These are phyloP conservation scores for Leptinotarsa juncta DNA, from an alignment of 2,888 invertebrate genomes.

Conservation along the genomic window DNA sequence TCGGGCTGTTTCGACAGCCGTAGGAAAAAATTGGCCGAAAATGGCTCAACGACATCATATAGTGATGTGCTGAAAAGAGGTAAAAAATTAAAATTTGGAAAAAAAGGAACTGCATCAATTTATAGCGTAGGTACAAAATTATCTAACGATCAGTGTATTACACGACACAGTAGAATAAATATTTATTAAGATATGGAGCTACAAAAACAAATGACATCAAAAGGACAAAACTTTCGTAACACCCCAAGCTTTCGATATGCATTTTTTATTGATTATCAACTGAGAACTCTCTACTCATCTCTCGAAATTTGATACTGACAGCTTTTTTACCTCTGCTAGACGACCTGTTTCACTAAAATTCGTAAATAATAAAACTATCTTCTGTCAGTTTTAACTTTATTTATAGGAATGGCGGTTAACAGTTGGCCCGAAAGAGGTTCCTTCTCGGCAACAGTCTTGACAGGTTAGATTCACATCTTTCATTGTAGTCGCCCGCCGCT, in stretches of 20 bases:
- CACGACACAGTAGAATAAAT: too few relatives aligned
- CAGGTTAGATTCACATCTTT: constrained; percentile 13
- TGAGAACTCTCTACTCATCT: not conserved
- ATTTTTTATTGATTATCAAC: not conserved
- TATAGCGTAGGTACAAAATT: too few relatives aligned
- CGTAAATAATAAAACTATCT: constrained; percentile 11
- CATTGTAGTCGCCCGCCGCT: not conserved
- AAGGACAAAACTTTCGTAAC: too few relatives aligned
- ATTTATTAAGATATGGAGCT: too few relatives aligned
- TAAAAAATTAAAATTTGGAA: too few relatives aligned
- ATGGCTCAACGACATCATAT: too few relatives aligned
- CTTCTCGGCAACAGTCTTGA: not conserved
- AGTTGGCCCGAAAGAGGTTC: constrained; percentile 5
- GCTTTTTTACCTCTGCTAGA: not conserved
- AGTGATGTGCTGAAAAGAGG: too few relatives aligned
- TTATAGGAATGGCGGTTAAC: constrained; percentile 9
- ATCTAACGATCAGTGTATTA: too few relatives aligned
- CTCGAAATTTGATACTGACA: not conserved
- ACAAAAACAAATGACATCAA: too few relatives aligned
- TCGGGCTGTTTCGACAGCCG: too few relatives aligned
- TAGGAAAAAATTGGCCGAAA: too few relatives aligned
- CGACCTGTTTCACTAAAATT: not conserved
- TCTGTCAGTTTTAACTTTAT: constrained; percentile 9
- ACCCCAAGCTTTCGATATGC: not conserved
- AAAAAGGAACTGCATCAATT: too few relatives aligned